Percentiles rank a stretch among this genome's conserved stretches.
Evolutionary conservation across 1,140 invertebrate species (phyloP).

Genomic region (Episyrphus balteatus): DNA sequence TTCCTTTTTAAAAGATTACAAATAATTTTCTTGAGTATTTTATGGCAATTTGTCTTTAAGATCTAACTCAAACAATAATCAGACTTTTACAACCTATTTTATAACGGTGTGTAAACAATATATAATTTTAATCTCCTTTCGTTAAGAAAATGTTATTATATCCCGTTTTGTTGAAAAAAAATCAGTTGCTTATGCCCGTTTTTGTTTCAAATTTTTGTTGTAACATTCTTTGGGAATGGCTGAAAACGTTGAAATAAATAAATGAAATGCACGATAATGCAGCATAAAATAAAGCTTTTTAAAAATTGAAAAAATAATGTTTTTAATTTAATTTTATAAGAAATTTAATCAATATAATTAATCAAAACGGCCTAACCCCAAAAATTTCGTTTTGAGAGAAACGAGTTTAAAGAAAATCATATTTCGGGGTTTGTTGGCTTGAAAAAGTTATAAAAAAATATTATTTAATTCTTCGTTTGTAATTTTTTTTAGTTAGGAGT

Average conservation of each 20-base stretch:
- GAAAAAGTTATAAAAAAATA: too few species aligned
- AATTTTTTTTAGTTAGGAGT: too few species aligned
- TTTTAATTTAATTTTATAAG: conserved; percentile 3
- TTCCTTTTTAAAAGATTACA: too few species aligned
- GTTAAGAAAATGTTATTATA: conserved; percentile 20
- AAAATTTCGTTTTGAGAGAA: too few species aligned
- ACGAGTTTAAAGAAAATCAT: too few species aligned
- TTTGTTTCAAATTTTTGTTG: conserved; percentile 12
- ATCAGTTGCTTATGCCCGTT: conserved; percentile 5
- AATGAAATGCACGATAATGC: conserved; percentile 5
- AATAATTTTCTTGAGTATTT: too few species aligned
- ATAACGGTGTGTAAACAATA: conserved; percentile 18
- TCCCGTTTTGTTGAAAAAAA: conserved; percentile 10
- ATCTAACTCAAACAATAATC: too few species aligned
- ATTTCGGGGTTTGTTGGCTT: background rate
- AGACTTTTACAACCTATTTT: too few species aligned
- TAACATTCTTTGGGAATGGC: conserved; percentile 21
- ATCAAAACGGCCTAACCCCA: too few species aligned
- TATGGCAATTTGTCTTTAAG: too few species aligned
- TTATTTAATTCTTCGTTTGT: too few species aligned
- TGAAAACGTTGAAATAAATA: conserved; percentile 11
- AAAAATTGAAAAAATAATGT: conserved; percentile 2
- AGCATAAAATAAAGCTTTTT: conserved; percentile 6
- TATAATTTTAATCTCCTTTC: conserved; percentile 23
- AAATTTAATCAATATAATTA: too few species aligned